Percentiles rank a stretch among this genome's conserved stretches.
phyloP scores from a whole-genome alignment of 2,113 vertebrate genomes.

The Lipophrys pholis region DNA sequence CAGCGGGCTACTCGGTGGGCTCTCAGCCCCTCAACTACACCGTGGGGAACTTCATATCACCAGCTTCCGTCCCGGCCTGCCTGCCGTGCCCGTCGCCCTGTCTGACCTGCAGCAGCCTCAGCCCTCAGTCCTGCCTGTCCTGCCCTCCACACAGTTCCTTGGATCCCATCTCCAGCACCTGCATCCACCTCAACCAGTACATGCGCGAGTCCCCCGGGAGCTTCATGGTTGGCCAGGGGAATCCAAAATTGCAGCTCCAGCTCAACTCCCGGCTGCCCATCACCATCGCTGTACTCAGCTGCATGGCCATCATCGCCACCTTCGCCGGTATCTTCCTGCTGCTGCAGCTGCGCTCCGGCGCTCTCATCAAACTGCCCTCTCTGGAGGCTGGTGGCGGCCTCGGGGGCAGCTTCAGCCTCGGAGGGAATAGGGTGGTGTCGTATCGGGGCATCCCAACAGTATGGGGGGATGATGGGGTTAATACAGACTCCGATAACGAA shows the following conservation, averaged over 20 bases:
- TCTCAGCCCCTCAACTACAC: conserved; percentile 78
- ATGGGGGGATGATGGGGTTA: conserved; percentile 91
- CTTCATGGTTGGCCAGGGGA: conserved; percentile 47
- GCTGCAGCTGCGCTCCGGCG: conserved; percentile 91
- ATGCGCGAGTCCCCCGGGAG: conserved; percentile 87
- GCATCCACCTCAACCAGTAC: conserved; percentile 91
- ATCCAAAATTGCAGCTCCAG: conserved; percentile 1
- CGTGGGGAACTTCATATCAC: conserved; percentile 86
- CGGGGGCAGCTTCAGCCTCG: conserved; percentile 69
- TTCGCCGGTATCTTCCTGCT: conserved; percentile 90
- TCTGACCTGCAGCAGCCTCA: conserved; percentile 87
- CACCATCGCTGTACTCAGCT: conserved; percentile 90
- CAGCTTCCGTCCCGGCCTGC: conserved; percentile 85
- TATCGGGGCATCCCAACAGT: conserved; percentile 96
- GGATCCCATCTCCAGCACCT: conserved; percentile 84
- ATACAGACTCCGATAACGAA: conserved; percentile 91
- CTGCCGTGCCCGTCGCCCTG: conserved; percentile 89
- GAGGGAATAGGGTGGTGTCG: conserved; percentile 84
- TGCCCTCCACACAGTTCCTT: conserved; percentile 91
- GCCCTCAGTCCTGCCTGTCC: conserved; percentile 88
- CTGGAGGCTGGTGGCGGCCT: conserved; percentile 81
- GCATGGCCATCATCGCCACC: conserved; percentile 88
- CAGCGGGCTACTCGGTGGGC: conserved; percentile 84
- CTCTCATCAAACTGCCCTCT: conserved; percentile 86
- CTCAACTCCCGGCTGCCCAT: conserved; percentile 82